Base-by-base conservation (phyloP, 2,888 invertebrate species). In the Stramonita haemastoma region DNA sequence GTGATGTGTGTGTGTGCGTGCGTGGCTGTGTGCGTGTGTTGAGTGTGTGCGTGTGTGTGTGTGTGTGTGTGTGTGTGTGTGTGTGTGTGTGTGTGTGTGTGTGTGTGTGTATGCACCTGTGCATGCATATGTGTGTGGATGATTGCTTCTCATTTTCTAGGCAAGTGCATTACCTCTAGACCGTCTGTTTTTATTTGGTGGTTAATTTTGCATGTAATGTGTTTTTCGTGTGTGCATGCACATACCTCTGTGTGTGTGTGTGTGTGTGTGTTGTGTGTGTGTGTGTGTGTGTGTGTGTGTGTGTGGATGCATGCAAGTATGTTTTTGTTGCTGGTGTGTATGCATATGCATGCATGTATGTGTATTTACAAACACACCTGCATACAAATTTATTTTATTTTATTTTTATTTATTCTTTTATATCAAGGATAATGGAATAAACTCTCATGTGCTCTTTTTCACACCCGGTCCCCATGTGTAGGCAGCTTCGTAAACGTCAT, bases 31-130 rank as follows among this genome's bases (percentile, higher is more conserved):
- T 66, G 66, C 13, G 66, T n/a, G n/a, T 26, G n/a, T 73, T 4
- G 17, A 13, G 2, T 2, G 19, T 2, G 13, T 66, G 66, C n/a
- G 8, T 5, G n/a, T 73, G n/a, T 0, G 73, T n/a, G n/a, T 73
- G n/a, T 73, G 73, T 73, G 73, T n/a, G 73, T 70, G 70, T 70
- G 70, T 70, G 70, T 70, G 70, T 70, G 70, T 70, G 70, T 1
- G 1, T 70, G 22, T 70, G 70, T 6, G 8, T 70, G 8, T 70
- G 70, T 70, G 70, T 70, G 70, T 70, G 70, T 70, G 70, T 70
- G 70, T 70, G 70, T 70, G 70, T 70, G 70, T n/a, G n/a, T n/a
- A n/a, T n/a, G n/a, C n/a, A n/a, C n/a, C n/a, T n/a, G n/a, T n/a
- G n/a, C n/a, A n/a, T n/a, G n/a, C n/a, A n/a, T n/a, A n/a, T n/a